Conservation (phyloP, 2,113 vertebrate genomes). For the Circaetus cinerascens region DNA sequence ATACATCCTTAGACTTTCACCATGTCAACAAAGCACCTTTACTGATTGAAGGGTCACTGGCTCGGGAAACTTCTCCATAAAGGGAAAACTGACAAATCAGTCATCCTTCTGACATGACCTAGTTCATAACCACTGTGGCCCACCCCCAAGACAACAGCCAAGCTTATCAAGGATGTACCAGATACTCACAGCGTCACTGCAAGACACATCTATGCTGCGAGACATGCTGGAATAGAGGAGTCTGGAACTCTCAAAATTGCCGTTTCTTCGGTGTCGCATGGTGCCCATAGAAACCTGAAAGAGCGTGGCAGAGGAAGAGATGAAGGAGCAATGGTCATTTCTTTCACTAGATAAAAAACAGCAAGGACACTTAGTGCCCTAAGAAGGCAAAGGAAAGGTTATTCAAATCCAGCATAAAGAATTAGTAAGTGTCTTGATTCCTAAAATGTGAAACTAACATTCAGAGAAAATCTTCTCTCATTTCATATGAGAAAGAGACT, state of each 20-base stretch:
- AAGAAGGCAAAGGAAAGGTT: not conserved
- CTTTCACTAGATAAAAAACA: not conserved
- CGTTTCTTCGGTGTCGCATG: slow-evolving; percentile 57
- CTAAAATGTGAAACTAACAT: not conserved
- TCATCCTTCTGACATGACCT: not conserved
- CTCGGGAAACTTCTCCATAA: not conserved
- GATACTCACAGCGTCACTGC: slow-evolving; percentile 54
- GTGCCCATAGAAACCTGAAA: slow-evolving; percentile 28
- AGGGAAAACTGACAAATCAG: not conserved
- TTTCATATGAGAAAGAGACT: not conserved
- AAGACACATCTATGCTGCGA: slow-evolving; percentile 62
- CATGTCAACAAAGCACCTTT: not conserved
- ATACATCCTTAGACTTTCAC: not conserved
- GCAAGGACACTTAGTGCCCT: not conserved
- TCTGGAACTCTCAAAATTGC: slow-evolving; percentile 57
- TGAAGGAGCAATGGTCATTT: not conserved
- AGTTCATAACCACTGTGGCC: rapidly evolving
- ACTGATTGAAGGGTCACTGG: not conserved
- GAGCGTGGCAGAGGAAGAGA: rapidly evolving
- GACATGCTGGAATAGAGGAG: slow-evolving; percentile 68
- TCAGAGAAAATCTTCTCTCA: not conserved
- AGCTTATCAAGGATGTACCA: no score
- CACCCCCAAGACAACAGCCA: not conserved
- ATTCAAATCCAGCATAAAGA: not conserved
- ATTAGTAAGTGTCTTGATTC: not conserved